Conservation (phyloP, 2,113 vertebrate species). For the Struthio camelus region DNA sequence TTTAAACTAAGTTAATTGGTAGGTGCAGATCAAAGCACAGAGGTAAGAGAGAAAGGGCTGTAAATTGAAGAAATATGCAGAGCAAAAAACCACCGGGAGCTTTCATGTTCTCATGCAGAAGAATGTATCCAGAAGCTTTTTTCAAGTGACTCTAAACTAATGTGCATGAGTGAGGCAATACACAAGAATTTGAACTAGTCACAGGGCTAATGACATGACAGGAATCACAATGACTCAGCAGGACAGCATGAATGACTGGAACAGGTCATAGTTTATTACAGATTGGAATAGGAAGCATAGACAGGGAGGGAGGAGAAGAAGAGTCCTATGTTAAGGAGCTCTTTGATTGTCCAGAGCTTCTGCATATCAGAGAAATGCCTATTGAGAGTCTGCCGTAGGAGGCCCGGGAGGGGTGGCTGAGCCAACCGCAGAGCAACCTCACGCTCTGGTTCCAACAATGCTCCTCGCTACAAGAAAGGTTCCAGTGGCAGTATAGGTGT, state of each 20-base stretch:
- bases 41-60: neutral
- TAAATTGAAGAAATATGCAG: neutral
- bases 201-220: neutral
- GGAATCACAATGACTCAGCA: neutral
- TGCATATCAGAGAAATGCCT: neutral
- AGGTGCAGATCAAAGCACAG: neutral
- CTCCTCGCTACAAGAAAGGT: too few species aligned
- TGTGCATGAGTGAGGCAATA: neutral
- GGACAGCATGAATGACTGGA: neutral
- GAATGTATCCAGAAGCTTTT: neutral
- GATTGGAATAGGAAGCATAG: neutral
- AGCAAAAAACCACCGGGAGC: neutral
- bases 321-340: neutral
- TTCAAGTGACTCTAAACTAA: neutral
- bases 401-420: too few species aligned
- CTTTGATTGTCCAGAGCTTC: neutral
- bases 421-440: too few species aligned
- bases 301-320: neutral
- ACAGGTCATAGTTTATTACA: neutral
- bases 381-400: too few species aligned
- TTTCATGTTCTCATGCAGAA: neutral
- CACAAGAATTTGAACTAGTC: neutral
- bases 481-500: too few species aligned
- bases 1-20: neutral
- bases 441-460: too few species aligned